Evolutionary conservation across 37 sponge, comb jelly and placozoan species (phyloP).

Genomic region (Amphimedon queenslandica): DNA sequence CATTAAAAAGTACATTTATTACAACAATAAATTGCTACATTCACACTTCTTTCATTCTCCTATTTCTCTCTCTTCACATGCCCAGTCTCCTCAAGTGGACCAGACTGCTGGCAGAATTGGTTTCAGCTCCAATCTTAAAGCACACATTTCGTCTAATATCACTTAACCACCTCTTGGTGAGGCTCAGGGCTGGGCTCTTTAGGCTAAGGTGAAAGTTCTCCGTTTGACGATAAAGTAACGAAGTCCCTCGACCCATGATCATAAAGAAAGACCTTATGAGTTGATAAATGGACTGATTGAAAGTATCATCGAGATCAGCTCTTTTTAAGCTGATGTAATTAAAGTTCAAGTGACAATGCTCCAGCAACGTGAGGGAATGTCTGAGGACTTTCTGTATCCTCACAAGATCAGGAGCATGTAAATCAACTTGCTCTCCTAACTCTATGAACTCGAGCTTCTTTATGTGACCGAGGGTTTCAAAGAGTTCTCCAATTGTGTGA

Average conservation of each 20-base stretch:
- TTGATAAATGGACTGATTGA: not conserved
- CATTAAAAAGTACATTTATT: no score
- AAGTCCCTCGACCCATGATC: not conserved
- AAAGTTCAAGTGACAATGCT: not conserved
- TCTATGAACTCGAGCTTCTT: not conserved
- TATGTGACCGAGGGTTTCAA: not conserved
- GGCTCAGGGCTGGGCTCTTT: not conserved
- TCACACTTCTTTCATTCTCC: no score
- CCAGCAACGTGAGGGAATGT: not conserved
- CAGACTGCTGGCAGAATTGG: not conserved
- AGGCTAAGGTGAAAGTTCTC: not conserved
- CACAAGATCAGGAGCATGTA: not conserved
- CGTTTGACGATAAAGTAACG: not conserved
- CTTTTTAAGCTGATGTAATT: not conserved
- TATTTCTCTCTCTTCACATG: no score
- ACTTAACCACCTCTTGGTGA: not conserved
- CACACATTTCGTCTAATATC: conserved; percentile 6
- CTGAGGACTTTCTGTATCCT: not conserved
- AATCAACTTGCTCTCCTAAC: not conserved
- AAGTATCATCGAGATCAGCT: not conserved
- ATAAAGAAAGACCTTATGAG: not conserved
- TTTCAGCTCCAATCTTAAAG: conserved; percentile 1
- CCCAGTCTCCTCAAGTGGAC: not conserved
- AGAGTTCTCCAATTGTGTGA: not conserved
- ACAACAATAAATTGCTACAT: no score